Base-by-base conservation (phyloP, 2,797 vertebrate genomes). In the Antennarius maculatus region DNA sequence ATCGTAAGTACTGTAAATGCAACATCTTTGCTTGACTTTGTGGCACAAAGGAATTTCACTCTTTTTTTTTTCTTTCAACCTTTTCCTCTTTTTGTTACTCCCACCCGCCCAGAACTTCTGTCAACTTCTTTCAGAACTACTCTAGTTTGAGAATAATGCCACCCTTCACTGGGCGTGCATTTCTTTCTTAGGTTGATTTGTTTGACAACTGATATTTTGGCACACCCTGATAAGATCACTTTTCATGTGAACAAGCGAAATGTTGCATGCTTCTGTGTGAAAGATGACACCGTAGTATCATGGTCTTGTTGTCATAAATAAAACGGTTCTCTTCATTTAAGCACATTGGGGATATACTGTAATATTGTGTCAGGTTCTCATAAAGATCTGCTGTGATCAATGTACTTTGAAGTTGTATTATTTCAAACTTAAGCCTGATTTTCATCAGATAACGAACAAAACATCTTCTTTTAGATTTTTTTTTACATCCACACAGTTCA, bases 1-100 rank as follows among this genome's bases (percentile, higher is more conserved):
- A 97, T 99, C 95, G 96, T 98, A 97, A 95, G 94, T 94, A 92
- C 88, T 90, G 91, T 91, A 80, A 88, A 87, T 91, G 90, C 79
- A 90, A 90, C 63, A 71, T 90, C 92, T 89, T 91, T 93, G 92
- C 91, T 93, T 94, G 93, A 92, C 92, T 94, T 94, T 94, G 85
- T 93, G 88, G 90, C 91, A 92, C 90, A 91, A 83, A 87, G 88
- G 90, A 91, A 73, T 90, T 88, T 82, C 77, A 83, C 76, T 79
- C 77, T 81, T 63, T 75, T 83, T 75, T 83, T 62, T 82, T 77
- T 81, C 57, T 80, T 79, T 85, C 84, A 80, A 85, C 81, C 74
- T 83, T 71, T 79, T 67, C 74, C 61, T 78, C 71, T 89, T 88
- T 89, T 76, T 59, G 61, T 82, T 86, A 73, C 56, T 76, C 86